These are phyloP conservation scores for Stramonita haemastoma DNA, from an alignment of 2,888 invertebrate genomes.

Conservation along the genomic window DNA sequence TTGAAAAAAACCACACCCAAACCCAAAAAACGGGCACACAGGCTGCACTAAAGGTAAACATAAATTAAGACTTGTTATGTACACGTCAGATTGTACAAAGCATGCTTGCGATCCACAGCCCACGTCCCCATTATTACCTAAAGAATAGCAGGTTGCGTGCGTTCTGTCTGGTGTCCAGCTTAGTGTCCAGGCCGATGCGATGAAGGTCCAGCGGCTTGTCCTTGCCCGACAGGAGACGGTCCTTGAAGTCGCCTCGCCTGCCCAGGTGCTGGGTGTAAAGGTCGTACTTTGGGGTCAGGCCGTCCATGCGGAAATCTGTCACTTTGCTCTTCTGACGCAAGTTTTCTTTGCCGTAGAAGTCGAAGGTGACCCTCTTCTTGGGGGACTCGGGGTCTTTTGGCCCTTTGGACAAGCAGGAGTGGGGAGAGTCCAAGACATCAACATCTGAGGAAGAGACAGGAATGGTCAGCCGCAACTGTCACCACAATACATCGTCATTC, in stretches of 20 bases:
- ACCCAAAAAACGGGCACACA: neutral
- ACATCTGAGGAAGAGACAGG: constrained; percentile 53
- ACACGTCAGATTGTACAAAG: neutral
- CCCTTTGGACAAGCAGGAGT: constrained; percentile 64
- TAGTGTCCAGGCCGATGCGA: constrained; percentile 29
- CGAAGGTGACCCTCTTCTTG: constrained; percentile 71
- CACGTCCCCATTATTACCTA: constrained; percentile 29
- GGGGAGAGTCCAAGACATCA: constrained; percentile 43
- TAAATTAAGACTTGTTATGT: neutral
- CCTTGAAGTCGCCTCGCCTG: constrained; percentile 64
- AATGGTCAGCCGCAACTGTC: neutral
- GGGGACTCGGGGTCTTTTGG: constrained; percentile 66
- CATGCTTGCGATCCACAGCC: neutral
- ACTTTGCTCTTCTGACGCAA: constrained; percentile 56
- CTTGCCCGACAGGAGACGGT: constrained; percentile 60
- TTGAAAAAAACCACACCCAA: too few species aligned
- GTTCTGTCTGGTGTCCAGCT: constrained; percentile 40
- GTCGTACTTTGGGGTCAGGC: constrained; percentile 55
- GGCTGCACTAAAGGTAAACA: neutral
- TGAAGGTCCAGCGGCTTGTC: constrained; percentile 58
- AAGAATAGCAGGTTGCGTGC: constrained; percentile 46
- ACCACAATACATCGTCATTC: neutral
- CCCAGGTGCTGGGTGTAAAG: constrained; percentile 58
- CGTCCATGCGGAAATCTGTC: constrained; percentile 54
- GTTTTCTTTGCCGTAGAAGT: constrained; percentile 71